Evolutionary conservation across 2,888 invertebrate species (phyloP).

Genomic region (Pegoplata infirma): DNA sequence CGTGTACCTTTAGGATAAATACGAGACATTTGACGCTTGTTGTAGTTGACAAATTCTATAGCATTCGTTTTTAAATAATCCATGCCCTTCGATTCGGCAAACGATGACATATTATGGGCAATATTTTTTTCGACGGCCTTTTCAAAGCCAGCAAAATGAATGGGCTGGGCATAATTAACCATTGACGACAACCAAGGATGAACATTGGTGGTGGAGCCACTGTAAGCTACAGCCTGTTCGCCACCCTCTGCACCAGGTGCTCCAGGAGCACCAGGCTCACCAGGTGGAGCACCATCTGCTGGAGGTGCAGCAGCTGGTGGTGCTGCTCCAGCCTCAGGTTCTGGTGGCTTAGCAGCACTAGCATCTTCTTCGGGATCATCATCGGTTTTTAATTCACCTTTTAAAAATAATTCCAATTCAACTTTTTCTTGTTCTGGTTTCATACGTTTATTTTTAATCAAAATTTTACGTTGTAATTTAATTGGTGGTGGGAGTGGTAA

Average conservation of each 20-base stretch:
- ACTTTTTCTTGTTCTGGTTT: slow-evolving; percentile 97
- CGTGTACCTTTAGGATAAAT: slow-evolving; percentile 99
- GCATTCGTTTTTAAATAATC: slow-evolving; percentile 96
- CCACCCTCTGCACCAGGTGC: slow-evolving; percentile 78
- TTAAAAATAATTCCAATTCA: slow-evolving; percentile 92
- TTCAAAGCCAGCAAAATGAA: slow-evolving; percentile 99
- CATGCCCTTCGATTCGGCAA: slow-evolving; percentile 98
- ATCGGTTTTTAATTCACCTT: slow-evolving; percentile 94
- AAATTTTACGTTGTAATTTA: slow-evolving; percentile 93
- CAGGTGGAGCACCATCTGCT: slow-evolving; percentile 71
- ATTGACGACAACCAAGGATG: slow-evolving; percentile 99
- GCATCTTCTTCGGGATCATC: slow-evolving; percentile 94
- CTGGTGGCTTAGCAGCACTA: slow-evolving; percentile 75
- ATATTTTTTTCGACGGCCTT: slow-evolving; percentile 97
- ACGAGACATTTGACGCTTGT: slow-evolving; percentile 99
- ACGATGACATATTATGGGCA: slow-evolving; percentile 99
- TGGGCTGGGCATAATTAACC: slow-evolving; percentile 99
- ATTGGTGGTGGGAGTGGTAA: slow-evolving; percentile 94
- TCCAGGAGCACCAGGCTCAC: slow-evolving; percentile 80
- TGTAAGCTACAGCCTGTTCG: slow-evolving; percentile 87
- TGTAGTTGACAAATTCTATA: slow-evolving; percentile 99
- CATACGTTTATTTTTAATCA: slow-evolving; percentile 98
- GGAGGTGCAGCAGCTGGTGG: slow-evolving; percentile 77
- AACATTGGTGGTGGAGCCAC: slow-evolving; percentile 98
- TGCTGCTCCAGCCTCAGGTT: slow-evolving; percentile 75